Base-by-base conservation (phyloP, 1,140 invertebrate species). In the Lasioglossum baleicum region DNA sequence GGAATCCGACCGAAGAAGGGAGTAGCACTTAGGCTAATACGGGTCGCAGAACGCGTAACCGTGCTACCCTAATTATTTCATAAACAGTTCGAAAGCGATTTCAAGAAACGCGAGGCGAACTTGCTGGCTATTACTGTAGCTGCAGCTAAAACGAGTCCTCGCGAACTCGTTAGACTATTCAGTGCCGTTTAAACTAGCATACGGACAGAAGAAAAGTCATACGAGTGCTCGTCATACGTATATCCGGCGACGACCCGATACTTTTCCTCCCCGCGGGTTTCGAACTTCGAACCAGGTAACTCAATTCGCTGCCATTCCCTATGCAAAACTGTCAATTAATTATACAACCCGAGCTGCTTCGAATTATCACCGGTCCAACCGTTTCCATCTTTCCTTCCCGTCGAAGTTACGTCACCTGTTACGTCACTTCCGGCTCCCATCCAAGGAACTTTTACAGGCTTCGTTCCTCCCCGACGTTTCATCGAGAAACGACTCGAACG, bases 321-420 rank as follows among this genome's bases (percentile, higher is more conserved):
- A 44, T 65, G 64, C 64, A 65, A 65, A 48, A 48, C 42, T 10
- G 42, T 44, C 65, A 17, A 67, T 67, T 67, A 67, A 67, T 67
- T 48, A 67, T 26, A 67, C 42, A 26, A n/a, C 42, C 13, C 17
- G n/a, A n/a, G 64, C 42, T 48, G 65, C 13, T 67, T 67, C 65
- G 65, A 26, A 48, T 48, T 48, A 48, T 66, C 64, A 17, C 7
- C 20, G 40, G 8, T 11, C 65, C 42, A 7, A 3, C 42, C 65
- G 42, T 26, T 44, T 48, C 11, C 42, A 67, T 48, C 65, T 67
- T 67, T 48, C 10, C 65, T 15, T 11, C 13, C n/a, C 13, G 3
- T 10, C 20, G n/a, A 67, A 26, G 42, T 67, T 67, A 51, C 65
- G 48, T 67, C 65, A 67, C 65, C 42, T 67, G 65, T 67, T 67